Evolutionary conservation across 2,888 invertebrate species (phyloP).

Genomic region (Fragum whitleyi): DNA sequence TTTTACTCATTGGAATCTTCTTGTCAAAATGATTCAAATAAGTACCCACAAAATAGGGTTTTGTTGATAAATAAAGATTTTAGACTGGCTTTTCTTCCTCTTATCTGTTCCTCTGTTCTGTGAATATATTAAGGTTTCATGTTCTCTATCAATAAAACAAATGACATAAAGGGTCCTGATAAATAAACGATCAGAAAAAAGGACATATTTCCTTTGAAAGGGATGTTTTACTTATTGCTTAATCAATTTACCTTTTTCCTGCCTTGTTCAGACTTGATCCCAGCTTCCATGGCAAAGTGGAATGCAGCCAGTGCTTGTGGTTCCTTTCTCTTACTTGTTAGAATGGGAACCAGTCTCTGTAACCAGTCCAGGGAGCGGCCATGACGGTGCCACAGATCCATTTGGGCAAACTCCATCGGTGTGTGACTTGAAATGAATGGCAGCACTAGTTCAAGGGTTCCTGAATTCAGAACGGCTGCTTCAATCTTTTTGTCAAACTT

Average conservation of each 20-base stretch:
- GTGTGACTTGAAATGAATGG: slow-evolving; percentile 98
- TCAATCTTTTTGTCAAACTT: slow-evolving; percentile 99
- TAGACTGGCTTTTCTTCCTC: too few relatives aligned
- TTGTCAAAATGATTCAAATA: too few relatives aligned
- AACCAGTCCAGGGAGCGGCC: slow-evolving; percentile 98
- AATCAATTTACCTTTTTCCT: slow-evolving; percentile 65
- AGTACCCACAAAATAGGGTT: too few relatives aligned
- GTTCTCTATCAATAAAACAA: too few relatives aligned
- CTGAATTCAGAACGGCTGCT: slow-evolving; percentile 97
- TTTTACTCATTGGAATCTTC: too few relatives aligned
- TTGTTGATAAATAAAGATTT: too few relatives aligned
- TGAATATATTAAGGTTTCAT: too few relatives aligned
- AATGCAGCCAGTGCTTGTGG: slow-evolving; percentile 98
- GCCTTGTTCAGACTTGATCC: slow-evolving; percentile 92
- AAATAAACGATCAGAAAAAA: too few relatives aligned
- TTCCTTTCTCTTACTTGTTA: slow-evolving; percentile 97
- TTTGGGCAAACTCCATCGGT: slow-evolving; percentile 95
- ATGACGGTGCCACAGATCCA: slow-evolving; percentile 93
- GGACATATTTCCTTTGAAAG: too few relatives aligned
- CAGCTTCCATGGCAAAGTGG: slow-evolving; percentile 99
- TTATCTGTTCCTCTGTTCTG: too few relatives aligned
- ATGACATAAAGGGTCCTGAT: too few relatives aligned
- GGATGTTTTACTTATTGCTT: too few relatives aligned
- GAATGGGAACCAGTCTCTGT: slow-evolving; percentile 95
- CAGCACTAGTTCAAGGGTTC: slow-evolving; percentile 98